Base-by-base conservation (phyloP, 2,797 vertebrate species). In the Diceros bicornis region DNA sequence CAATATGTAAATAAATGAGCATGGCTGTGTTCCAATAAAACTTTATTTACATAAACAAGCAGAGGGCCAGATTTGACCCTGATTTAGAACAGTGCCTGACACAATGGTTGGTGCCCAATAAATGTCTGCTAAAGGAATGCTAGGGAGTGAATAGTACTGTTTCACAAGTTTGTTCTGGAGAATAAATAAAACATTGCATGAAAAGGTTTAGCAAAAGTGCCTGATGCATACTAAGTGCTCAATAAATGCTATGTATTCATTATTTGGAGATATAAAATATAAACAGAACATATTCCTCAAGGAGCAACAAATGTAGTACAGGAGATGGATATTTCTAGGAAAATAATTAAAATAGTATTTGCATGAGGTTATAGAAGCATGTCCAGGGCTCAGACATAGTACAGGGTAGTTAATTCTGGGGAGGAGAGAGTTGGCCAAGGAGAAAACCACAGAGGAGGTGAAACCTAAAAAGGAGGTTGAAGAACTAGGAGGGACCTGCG, bases 11-110 rank as follows among this genome's bases (percentile, higher is more conserved):
- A 66, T 29, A 32, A 47, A 89, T 25, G 34, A 57, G 23, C 2
- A 8, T n/a, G 27, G 44, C 16, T 50, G 10, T 25, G 64, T 97
- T 59, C 71, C 68, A 95, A 95, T 89, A 96, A 97, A 96, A 83
- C 85, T 95, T 79, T 95, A 89, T 97, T 97, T 94, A 50, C 61
- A 34, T 27, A 75, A 94, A 59, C 29, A 84, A 13, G 37, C 32
- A 11, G 37, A 71, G 17, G n/a, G 21, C 61, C 83, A 18, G 17
- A 64, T 77, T 23, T 81, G 55, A 83, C 69, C 55, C 27, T 84
- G 88, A 82, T 79, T 93, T 78, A 91, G 27, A 83, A 89, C 14
- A 64, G 20, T 64, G 62, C 16, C 57, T 52, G 21, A 34, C 34
- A 62, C 27, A 59, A 27, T 32, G 71, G 29, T 20, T 47, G 52